These are phyloP conservation scores for Atta cephalotes DNA, from an alignment of 1,140 invertebrate species.

Conservation along the genomic window DNA sequence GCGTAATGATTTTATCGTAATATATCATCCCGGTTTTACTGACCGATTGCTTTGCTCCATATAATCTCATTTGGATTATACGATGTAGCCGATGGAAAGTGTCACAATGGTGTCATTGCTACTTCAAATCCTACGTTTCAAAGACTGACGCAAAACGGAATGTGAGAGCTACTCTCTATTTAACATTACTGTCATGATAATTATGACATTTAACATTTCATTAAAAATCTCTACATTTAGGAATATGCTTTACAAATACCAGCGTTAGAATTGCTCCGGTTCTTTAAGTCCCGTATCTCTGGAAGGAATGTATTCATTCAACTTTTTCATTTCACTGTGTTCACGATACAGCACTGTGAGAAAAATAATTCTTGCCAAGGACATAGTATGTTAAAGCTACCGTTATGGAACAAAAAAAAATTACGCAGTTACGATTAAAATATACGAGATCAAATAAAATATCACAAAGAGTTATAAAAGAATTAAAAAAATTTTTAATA, in stretches of 20 bases:
- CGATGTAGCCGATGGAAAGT: constrained; percentile 8
- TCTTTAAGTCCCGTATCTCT: constrained; percentile 20
- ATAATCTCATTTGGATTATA: constrained; percentile 40
- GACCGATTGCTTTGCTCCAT: neutral
- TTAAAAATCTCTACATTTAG: constrained; percentile 1
- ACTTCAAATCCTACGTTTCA: constrained; percentile 13
- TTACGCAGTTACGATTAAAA: constrained; percentile 3
- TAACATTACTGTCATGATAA: neutral
- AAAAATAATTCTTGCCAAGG: constrained; percentile 2
- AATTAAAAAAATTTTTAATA: neutral
- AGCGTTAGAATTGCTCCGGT: neutral
- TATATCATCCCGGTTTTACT: constrained; percentile 25
- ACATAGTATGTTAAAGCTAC: neutral
- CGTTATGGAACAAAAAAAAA: neutral
- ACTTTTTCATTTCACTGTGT: constrained; percentile 24
- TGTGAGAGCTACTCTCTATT: neutral
- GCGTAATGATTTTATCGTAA: constrained; percentile 36
- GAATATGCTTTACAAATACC: neutral
- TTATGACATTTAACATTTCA: constrained; percentile 26
- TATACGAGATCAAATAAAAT: neutral
- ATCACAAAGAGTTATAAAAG: neutral
- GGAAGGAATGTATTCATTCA: constrained; percentile 9
- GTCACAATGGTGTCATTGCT: constrained; percentile 21
- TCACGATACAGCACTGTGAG: neutral
- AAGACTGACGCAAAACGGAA: constrained; percentile 8